phyloP scores from a whole-genome alignment of 2,888 invertebrate species.

The Panopea generosa region DNA sequence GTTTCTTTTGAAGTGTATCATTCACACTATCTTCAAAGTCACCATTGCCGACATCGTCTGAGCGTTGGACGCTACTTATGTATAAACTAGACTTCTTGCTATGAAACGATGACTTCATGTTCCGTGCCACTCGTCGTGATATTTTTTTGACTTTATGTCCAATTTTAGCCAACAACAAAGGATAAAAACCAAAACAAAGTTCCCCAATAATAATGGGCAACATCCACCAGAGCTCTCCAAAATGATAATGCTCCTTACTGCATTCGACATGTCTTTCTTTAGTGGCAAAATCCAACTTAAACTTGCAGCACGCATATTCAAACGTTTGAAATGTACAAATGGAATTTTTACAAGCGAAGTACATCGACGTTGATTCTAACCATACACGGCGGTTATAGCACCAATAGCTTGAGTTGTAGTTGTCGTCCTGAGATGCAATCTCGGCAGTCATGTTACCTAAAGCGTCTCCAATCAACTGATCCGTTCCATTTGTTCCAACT shows the following conservation, averaged over 20 bases:
- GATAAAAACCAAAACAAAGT: slow-evolving; percentile 35
- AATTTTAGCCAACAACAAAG: slow-evolving; percentile 28
- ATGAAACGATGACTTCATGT: not conserved
- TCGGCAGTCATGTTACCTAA: slow-evolving; percentile 29
- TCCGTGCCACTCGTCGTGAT: not conserved
- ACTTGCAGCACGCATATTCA: slow-evolving; percentile 52
- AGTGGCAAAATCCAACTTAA: not conserved
- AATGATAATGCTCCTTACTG: no score
- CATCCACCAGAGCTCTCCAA: slow-evolving; percentile 40
- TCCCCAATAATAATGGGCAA: slow-evolving; percentile 45
- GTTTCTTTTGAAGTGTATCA: not conserved
- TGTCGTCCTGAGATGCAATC: slow-evolving; percentile 28
- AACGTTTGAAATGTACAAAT: slow-evolving; percentile 49
- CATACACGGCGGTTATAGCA: slow-evolving; percentile 30
- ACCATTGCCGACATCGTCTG: no score
- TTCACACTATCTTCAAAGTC: no score
- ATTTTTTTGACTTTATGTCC: slow-evolving; percentile 5
- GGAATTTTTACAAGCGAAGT: slow-evolving; percentile 34
- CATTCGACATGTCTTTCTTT: slow-evolving; percentile 30
- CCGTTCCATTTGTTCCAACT: slow-evolving; percentile 16
- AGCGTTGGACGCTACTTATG: no score
- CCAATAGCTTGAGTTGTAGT: slow-evolving; percentile 51
- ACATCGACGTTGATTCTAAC: slow-evolving; percentile 7
- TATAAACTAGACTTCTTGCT: no score
- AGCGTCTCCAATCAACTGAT: slow-evolving; percentile 40